Conservation (phyloP, 2,797 vertebrate genomes). For the Agapornis canus region DNA sequence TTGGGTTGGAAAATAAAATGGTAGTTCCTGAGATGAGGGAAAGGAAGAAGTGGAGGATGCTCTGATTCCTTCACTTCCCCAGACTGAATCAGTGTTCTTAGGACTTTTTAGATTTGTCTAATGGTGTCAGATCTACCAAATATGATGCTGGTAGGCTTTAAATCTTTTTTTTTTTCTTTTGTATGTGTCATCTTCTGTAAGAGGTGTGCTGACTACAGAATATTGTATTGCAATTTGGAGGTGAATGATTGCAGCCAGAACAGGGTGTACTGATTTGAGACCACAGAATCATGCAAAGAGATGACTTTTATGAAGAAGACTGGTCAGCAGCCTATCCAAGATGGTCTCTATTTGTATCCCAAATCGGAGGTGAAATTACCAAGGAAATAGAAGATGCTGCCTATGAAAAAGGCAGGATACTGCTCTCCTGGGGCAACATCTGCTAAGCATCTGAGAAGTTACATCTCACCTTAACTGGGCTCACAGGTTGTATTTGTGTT, state of each 20-base stretch:
- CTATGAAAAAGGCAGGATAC: not conserved
- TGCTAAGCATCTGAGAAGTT: not conserved
- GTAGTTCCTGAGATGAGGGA: not conserved
- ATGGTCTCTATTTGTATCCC: not conserved
- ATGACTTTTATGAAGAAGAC: fast-evolving
- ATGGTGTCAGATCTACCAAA: not conserved
- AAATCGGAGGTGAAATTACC: not conserved
- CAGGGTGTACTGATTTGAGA: not conserved
- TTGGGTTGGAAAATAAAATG: conserved; percentile 12
- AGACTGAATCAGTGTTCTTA: not conserved
- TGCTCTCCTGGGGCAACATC: not conserved
- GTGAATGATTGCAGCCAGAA: not conserved
- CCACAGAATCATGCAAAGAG: not conserved
- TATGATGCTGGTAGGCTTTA: not conserved
- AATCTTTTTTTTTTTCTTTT: not conserved
- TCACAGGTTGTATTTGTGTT: not conserved
- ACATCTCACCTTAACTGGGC: not conserved
- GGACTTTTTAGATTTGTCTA: not conserved
- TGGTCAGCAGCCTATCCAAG: not conserved
- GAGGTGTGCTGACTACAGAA: not conserved
- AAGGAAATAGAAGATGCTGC: not conserved
- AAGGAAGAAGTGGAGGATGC: not conserved
- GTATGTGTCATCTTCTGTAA: not conserved
- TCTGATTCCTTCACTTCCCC: not conserved
- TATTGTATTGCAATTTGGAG: not conserved